These are phyloP conservation scores for Archilochus colubris DNA, from an alignment of 2,113 vertebrate species.

Conservation along the genomic window DNA sequence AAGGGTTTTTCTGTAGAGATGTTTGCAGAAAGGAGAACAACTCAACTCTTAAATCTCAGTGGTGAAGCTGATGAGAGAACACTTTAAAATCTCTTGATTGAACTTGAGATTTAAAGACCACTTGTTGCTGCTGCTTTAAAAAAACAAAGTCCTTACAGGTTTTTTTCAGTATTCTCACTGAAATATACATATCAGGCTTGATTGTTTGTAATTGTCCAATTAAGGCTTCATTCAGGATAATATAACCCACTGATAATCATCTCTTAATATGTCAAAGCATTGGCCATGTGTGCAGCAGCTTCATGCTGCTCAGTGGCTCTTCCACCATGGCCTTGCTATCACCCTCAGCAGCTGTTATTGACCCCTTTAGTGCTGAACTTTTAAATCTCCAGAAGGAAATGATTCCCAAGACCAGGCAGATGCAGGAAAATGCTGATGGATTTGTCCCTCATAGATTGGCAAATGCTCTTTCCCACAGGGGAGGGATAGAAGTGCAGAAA, in stretches of 20 bases:
- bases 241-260: background rate
- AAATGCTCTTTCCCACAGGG: background rate
- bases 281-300: background rate
- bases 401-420: background rate
- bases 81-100: background rate
- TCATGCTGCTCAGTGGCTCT: background rate
- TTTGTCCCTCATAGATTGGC: background rate
- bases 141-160: background rate
- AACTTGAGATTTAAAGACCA: background rate
- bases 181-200: background rate
- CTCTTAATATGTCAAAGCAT: fast-evolving
- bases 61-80: background rate
- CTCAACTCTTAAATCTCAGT: background rate
- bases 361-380: background rate
- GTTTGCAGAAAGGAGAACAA: background rate
- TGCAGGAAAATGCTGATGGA: fast-evolving
- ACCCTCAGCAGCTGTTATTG: background rate
- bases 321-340: background rate
- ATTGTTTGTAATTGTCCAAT: background rate
- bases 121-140: background rate
- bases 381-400: background rate
- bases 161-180: background rate
- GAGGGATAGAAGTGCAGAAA: background rate
- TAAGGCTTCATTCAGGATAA: background rate
- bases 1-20: background rate